These are phyloP conservation scores for Parambassis ranga DNA, from an alignment of 2,797 vertebrate species.

Conservation along the genomic window DNA sequence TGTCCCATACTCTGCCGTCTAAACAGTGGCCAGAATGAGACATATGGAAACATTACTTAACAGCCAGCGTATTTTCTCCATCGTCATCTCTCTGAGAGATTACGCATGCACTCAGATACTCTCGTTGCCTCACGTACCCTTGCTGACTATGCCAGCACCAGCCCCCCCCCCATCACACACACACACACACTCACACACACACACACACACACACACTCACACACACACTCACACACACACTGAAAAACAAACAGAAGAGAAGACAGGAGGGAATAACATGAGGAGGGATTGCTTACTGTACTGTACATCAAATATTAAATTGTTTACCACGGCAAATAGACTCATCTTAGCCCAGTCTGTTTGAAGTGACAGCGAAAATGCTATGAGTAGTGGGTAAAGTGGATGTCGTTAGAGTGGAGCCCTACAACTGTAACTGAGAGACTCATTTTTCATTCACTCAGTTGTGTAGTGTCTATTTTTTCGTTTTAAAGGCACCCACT, in stretches of 20 bases:
- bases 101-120: conserved; percentile 57
- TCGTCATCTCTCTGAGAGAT: conserved; percentile 49
- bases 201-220: conserved; percentile 10
- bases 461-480: conserved; percentile 50
- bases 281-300: conserved; percentile 49
- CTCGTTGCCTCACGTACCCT: conserved; percentile 57
- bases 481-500: conserved; percentile 40
- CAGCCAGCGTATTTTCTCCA: conserved; percentile 37
- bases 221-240: conserved; percentile 8
- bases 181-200: neutral
- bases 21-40: no score
- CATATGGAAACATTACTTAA: neutral
- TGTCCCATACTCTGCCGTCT: neutral
- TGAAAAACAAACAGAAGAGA: conserved; percentile 33
- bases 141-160: conserved; percentile 26
- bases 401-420: conserved; percentile 34
- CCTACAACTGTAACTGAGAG: conserved; percentile 53
- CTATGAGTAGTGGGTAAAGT: conserved; percentile 29
- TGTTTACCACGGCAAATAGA: conserved; percentile 71
- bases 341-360: conserved; percentile 58
- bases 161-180: neutral
- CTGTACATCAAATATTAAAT: conserved; percentile 79
- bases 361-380: conserved; percentile 70
- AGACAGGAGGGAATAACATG: conserved; percentile 16
- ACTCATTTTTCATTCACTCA: conserved; percentile 64